Base-by-base conservation (phyloP, 2,113 vertebrate species). In the Oreochromis aureus region DNA sequence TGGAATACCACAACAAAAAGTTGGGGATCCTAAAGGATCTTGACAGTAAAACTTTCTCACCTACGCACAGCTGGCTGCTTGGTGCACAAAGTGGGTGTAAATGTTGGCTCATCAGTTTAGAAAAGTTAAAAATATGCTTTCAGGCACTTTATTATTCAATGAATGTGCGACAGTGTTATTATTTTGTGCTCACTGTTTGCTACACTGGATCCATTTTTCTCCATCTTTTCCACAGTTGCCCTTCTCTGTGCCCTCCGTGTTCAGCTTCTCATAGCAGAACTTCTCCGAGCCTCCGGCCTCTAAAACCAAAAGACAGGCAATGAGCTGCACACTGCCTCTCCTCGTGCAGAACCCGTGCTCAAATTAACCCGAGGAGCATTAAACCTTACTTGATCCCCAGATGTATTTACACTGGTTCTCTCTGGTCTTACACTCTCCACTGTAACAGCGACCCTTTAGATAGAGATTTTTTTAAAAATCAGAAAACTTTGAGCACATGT, bases 231-330 rank as follows among this genome's bases (percentile, higher is more conserved):
- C 99, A 86, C 99, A 99, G 95, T 99, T 99, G 15, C 99, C 99
- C 89, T 99, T 99, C 94, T 98, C 98, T 0, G 99, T 98, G 55
- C 99, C 99, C 96, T 99, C 99, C 0, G 98, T 99, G 93, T 99
- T 99, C 85, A 99, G 96, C 94, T 99, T 99, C 92, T 99, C 99
- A 9, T 99, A 99, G 95, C 99, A 99, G 94, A 98, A 98, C 94
- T 99, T 99, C 95, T 99, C 98, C 1, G 99, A 99, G 6, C 97
- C 97, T 44, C 96, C 96, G 78, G 98, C 97, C 95, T 98, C 99
- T 99, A 94, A 92, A 24, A 22, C n/a, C n/a, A 34, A 86, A 18
- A 92, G 44, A 80, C 7, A n/a, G 80, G 6, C 9, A n/a, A 19
- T 39, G 61, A 91, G 85, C 36, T 51, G 36, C n/a, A 85, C 36